Conservation (phyloP, 2,888 invertebrate species). For the Synergus gifuensis region DNA sequence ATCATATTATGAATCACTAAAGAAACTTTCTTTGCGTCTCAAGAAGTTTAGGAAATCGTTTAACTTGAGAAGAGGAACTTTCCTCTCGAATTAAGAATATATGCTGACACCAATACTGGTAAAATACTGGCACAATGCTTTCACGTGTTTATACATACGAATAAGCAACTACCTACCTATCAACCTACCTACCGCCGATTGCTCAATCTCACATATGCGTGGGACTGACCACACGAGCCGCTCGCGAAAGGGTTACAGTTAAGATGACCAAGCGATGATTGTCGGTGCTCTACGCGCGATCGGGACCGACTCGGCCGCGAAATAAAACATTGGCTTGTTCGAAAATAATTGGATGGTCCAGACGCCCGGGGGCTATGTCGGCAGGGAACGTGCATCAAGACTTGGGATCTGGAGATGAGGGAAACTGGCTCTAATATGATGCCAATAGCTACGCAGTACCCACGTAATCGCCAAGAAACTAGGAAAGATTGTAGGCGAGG, state of each 20-base stretch:
- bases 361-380: constrained; percentile 51
- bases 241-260: constrained; percentile 66
- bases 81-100: no score
- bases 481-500: constrained; percentile 54
- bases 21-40: no score
- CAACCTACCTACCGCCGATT: constrained; percentile 57
- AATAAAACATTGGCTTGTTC: constrained; percentile 60
- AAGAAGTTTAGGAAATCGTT: no score
- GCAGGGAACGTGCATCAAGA: constrained; percentile 54
- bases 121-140: constrained; percentile 38
- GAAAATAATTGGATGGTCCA: constrained; percentile 66
- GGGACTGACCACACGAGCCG: constrained; percentile 58
- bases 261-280: constrained; percentile 62
- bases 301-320: constrained; percentile 50
- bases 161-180: constrained; percentile 42
- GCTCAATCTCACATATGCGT: constrained; percentile 69
- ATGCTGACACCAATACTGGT: not conserved
- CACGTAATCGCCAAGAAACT: constrained; percentile 55
- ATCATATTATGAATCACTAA: no score
- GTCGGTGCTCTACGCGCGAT: constrained; percentile 57
- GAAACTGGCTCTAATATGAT: constrained; percentile 57
- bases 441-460: constrained; percentile 52
- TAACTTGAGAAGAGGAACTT: no score
- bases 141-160: constrained; percentile 25
- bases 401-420: constrained; percentile 59